A percentile compares a stretch with the other conserved stretches of the same genome.
These are phyloP conservation scores for Spilarctia lutea DNA, from an alignment of 2,888 invertebrate species.

Conservation along the genomic window DNA sequence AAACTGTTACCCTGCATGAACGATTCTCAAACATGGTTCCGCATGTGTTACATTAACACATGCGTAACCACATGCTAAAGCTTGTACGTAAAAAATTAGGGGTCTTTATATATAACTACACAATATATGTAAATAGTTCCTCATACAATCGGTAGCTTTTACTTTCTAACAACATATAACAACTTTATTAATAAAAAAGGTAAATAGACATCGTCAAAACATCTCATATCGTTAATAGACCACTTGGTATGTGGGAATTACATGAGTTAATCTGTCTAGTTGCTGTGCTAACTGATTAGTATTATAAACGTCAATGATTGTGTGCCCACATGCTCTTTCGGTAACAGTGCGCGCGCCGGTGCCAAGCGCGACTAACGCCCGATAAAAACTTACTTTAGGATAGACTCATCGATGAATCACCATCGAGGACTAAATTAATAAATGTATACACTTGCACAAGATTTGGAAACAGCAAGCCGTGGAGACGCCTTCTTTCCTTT, in stretches of 20 bases:
- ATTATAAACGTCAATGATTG: conserved; percentile 32
- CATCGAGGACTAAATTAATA: conserved; percentile 75
- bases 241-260: conserved; percentile 4
- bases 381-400: conserved; percentile 82
- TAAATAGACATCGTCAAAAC: background rate
- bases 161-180: background rate
- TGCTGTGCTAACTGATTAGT: conserved; percentile 20
- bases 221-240: conserved; percentile 1
- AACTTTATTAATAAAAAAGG: background rate
- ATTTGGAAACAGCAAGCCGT: conserved; percentile 68
- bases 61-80: no score
- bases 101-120: background rate
- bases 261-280: conserved; percentile 10
- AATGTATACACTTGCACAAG: conserved; percentile 79
- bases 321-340: conserved; percentile 32
- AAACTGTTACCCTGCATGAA: no score
- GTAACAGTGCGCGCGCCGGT: conserved; percentile 46
- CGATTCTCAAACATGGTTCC: no score
- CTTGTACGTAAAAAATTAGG: background rate
- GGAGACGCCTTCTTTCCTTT: conserved; percentile 59
- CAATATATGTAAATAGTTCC: no score
- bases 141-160: background rate
- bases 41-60: no score
- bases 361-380: conserved; percentile 66
- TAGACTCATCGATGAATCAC: conserved; percentile 86